Base-by-base conservation (phyloP, 53 echinoderm and acorn worm genomes). In the Temnopleurus reevesii region DNA sequence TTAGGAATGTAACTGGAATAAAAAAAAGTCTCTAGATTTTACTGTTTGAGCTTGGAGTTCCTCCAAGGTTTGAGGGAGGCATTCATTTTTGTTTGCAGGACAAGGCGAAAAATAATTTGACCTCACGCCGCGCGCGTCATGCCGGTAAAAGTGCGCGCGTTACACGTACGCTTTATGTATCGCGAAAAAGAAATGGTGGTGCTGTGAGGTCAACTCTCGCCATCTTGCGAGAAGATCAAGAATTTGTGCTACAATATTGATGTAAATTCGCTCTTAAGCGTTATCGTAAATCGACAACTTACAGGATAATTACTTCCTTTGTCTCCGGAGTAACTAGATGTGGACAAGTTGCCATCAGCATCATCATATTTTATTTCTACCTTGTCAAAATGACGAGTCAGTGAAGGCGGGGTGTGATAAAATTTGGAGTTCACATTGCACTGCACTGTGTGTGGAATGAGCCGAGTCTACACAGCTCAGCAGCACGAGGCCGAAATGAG, bases 201-300 rank as follows among this genome's bases (percentile, higher is more conserved):
- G 24, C 81, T 60, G 45, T 81, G 84, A 81, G 81, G 93, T 89
- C 86, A 84, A 77, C 86, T 94, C 89, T 92, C 95, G 95, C 95
- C 95, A 95, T 95, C 93, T 95, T 95, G 92, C 89, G 81, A 88
- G 43, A 66, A 46, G 45, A 30, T 12, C 27, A 45, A 5, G 9
- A 85, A 85, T 24, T 55, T 45, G 13, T 27, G 4, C 12, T 1
- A 61, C 85, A 44, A 85, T 85, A 85, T 85, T 85, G 46, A 45
- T 45, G 60, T 28, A 59, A 85, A 24, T 15, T 44, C 12, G 17
- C 23, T 53, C 4, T 46, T 21, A 41, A 80, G 5, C 30, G 28
- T 12, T 80, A 29, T 2, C 51, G 19, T 26, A 41, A 38, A 3
- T 13, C 45, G 45, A 21, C 8, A 71, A 38, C 6, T 71, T 19